Percentiles rank a stretch among this genome's conserved stretches.
Conservation (phyloP, 2,113 vertebrate species). For the Malurus elegans region DNA sequence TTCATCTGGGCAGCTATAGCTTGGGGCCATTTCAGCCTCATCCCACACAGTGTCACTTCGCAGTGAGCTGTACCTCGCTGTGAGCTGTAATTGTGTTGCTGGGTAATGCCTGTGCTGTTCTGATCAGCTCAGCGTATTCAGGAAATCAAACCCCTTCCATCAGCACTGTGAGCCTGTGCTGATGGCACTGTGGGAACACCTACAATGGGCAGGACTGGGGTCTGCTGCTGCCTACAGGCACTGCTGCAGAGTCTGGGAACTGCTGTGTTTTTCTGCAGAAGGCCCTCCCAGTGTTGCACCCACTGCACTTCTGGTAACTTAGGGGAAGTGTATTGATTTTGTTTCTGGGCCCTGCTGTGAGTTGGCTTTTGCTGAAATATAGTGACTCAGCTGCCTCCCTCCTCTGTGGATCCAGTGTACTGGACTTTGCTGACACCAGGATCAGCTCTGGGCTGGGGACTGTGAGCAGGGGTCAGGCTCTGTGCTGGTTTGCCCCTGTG, state of each 20-base stretch:
- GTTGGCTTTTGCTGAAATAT: slow-evolving; percentile 4
- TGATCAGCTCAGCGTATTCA: background rate
- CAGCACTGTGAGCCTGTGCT: background rate
- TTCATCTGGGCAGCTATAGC: background rate
- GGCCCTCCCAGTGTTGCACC: background rate
- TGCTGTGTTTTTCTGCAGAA: slow-evolving; percentile 4
- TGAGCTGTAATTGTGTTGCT: slow-evolving; percentile 14
- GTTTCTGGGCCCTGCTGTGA: slow-evolving; percentile 33
- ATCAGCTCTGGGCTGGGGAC: background rate
- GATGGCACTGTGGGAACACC: background rate
- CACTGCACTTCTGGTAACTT: slow-evolving; percentile 19
- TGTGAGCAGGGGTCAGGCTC: background rate
- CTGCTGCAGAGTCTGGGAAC: background rate
- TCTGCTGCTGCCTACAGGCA: background rate
- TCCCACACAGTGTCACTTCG: background rate
- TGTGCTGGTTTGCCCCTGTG: rapidly evolving
- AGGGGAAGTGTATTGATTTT: slow-evolving; percentile 55
- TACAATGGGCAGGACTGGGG: background rate
- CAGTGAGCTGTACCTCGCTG: background rate
- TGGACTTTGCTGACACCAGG: background rate
- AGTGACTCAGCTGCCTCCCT: slow-evolving; percentile 21
- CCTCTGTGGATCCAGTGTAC: background rate
- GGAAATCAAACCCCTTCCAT: background rate
- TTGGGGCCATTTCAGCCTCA: background rate
- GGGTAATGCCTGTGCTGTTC: background rate